phyloP scores from a whole-genome alignment of 2,113 vertebrate genomes.

The Nothobranchius kuhntae region DNA sequence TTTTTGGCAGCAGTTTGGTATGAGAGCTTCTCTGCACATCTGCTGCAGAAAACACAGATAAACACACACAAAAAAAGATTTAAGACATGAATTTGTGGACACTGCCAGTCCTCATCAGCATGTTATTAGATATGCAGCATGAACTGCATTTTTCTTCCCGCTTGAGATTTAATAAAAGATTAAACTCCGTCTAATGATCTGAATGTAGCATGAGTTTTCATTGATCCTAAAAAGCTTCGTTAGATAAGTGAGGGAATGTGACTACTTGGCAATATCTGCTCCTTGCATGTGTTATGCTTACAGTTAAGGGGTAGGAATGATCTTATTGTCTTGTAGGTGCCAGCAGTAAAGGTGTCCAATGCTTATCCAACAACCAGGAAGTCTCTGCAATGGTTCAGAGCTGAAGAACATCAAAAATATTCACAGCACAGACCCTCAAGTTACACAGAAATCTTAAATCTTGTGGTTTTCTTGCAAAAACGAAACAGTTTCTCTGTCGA shows the following conservation, averaged over 20 bases:
- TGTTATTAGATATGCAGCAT: constrained; percentile 11
- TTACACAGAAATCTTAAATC: background rate
- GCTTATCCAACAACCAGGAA: background rate
- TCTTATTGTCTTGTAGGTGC: constrained; percentile 7
- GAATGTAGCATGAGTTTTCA: constrained; percentile 1
- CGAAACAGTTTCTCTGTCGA: constrained; percentile 16
- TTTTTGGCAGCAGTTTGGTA: constrained; percentile 33
- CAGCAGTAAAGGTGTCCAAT: constrained; percentile 20
- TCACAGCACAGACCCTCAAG: background rate
- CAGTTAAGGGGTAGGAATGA: background rate
- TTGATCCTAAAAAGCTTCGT: constrained; percentile 21
- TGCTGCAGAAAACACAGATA: constrained; percentile 17
- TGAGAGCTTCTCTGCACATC: constrained; percentile 9
- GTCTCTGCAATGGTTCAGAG: constrained; percentile 3
- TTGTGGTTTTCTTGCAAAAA: constrained; percentile 27
- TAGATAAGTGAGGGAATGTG: constrained; percentile 17
- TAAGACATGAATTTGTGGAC: background rate
- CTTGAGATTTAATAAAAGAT: constrained; percentile 22
- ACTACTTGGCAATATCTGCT: constrained; percentile 54
- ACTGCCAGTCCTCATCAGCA: constrained; percentile 9
- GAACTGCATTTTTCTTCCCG: constrained; percentile 1
- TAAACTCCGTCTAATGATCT: background rate
- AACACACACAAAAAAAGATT: background rate
- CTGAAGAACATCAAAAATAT: background rate
- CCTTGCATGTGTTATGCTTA: constrained; percentile 1